phyloP scores from a whole-genome alignment of 2,888 invertebrate species.

The Drosophila neutralis region DNA sequence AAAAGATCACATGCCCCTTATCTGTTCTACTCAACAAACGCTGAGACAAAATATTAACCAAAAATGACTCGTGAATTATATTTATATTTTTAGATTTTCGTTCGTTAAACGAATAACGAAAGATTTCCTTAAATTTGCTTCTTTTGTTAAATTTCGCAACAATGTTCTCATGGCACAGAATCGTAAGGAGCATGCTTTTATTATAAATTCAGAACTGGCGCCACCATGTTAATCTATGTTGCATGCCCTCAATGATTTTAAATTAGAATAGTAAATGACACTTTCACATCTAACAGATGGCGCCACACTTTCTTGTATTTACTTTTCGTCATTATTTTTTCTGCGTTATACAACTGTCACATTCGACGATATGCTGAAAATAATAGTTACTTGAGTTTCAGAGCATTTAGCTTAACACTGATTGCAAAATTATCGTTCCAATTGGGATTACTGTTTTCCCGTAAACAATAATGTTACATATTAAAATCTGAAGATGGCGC shows the following conservation, averaged over 20 bases:
- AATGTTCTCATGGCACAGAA: neutral
- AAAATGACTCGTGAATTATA: neutral
- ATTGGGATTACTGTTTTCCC: neutral
- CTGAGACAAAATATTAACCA: neutral
- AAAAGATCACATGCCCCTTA: neutral
- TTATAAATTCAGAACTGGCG: neutral
- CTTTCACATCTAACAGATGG: neutral
- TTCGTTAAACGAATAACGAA: neutral
- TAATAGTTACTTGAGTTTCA: neutral
- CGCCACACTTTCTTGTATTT: neutral
- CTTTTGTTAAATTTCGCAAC: neutral
- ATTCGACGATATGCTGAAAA: neutral
- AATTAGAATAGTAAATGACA: too few species aligned
- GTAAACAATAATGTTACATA: too few species aligned
- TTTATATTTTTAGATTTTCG: neutral
- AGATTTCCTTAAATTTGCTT: neutral
- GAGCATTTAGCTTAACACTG: neutral
- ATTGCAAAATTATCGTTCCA: neutral
- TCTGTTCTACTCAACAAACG: neutral
- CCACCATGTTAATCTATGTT: neutral
- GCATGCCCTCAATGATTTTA: neutral
- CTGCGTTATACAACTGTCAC: neutral
- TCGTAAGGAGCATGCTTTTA: neutral
- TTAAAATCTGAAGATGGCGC: neutral
- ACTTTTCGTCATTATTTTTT: neutral